Evolutionary conservation across 30 jellyfish, hydroid and myxozoan species (phyloP).

Genomic region (Mastigias papua): DNA sequence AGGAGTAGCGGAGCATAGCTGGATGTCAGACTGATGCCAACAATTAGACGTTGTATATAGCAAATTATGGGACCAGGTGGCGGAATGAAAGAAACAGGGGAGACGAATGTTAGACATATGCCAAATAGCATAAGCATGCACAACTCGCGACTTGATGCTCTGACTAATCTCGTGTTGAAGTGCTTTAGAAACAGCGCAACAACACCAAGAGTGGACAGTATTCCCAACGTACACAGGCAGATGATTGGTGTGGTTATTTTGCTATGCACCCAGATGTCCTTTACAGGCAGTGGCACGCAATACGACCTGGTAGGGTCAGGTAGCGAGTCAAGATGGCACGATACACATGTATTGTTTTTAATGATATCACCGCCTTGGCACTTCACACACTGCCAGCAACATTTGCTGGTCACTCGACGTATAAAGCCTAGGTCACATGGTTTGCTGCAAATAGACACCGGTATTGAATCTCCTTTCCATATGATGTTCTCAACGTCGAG

Average conservation of each 20-base stretch:
- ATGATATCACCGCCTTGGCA: constrained; percentile 66
- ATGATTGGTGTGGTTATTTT: not conserved
- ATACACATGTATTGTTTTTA: constrained; percentile 70
- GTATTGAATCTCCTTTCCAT: constrained; percentile 43
- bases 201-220: constrained; percentile 65
- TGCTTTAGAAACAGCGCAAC: constrained; percentile 73
- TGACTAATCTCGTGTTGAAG: constrained; percentile 68
- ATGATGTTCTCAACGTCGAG: constrained; percentile 27
- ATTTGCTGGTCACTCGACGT: constrained; percentile 1
- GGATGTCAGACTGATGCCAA: constrained; percentile 76
- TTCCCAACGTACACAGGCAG: constrained; percentile 43
- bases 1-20: constrained; percentile 87
- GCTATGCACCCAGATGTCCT: not conserved
- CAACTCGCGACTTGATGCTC: constrained; percentile 90
- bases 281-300: constrained; percentile 61
- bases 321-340: constrained; percentile 51
- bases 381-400: constrained; percentile 89
- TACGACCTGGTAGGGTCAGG: constrained; percentile 52
- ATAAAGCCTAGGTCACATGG: constrained; percentile 65
- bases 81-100: constrained; percentile 70
- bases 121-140: constrained; percentile 88
- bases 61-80: constrained; percentile 78
- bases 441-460: constrained; percentile 80
- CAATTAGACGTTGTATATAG: constrained; percentile 65
- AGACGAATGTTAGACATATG: constrained; percentile 57